phyloP scores from a whole-genome alignment of 1,140 invertebrate genomes.

The Odontomachus brunneus region DNA sequence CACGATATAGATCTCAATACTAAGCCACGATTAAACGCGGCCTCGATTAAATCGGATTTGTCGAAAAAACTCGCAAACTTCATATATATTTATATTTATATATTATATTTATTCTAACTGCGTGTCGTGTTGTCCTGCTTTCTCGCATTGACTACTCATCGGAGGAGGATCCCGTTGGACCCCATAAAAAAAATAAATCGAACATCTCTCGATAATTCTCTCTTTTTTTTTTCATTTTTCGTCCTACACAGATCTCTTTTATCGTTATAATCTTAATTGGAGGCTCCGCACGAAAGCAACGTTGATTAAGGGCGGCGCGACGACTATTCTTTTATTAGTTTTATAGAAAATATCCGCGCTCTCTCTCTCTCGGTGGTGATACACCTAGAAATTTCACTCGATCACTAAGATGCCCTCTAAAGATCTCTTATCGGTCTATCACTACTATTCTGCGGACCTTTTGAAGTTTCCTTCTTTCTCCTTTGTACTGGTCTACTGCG shows the following conservation, averaged over 20 bases:
- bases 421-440: constrained; percentile 26
- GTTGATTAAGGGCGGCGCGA: neutral
- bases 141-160: constrained; percentile 73
- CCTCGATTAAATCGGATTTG: constrained; percentile 49
- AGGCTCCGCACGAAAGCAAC: neutral
- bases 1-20: constrained; percentile 21
- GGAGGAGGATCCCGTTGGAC: constrained; percentile 62
- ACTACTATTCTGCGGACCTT: constrained; percentile 20
- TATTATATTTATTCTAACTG: neutral
- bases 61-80: constrained; percentile 30
- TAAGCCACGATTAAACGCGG: neutral
- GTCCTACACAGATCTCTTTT: neutral
- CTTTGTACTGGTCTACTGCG: constrained; percentile 65
- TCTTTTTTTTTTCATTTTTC: neutral
- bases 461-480: neutral
- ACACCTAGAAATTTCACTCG: neutral
- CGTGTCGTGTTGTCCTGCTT: constrained; percentile 12
- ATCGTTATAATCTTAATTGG: constrained; percentile 1
- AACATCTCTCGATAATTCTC: constrained; percentile 8
- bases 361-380: neutral
- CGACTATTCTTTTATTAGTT: neutral
- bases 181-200: constrained; percentile 49
- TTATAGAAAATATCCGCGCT: constrained; percentile 46
- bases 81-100: neutral
- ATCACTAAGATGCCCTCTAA: constrained; percentile 44